Percentiles rank a stretch among this genome's conserved stretches.
Conservation (phyloP, 2,888 invertebrate genomes). For the Pristionchus maxplancki region DNA sequence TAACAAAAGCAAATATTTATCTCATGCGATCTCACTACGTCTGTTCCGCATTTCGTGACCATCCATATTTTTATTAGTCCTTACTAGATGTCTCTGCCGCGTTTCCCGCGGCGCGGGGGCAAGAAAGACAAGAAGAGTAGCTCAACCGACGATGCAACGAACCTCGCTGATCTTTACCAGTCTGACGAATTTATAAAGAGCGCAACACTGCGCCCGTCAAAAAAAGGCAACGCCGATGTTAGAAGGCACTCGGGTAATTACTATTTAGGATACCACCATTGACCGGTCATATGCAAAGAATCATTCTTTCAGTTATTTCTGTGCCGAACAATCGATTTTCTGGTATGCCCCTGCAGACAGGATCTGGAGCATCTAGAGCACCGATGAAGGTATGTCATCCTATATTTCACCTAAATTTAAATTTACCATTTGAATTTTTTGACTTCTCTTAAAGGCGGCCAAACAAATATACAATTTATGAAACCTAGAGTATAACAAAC, state of each 20-base stretch:
- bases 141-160: neutral
- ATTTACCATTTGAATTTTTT: no score
- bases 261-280: neutral
- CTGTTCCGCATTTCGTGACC: no score
- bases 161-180: neutral
- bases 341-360: neutral
- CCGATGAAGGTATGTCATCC: neutral
- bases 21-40: no score
- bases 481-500: no score
- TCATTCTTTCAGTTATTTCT: neutral
- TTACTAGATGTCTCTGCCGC: conserved; percentile 40
- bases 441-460: no score
- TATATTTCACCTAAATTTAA: no score
- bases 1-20: no score
- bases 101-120: conserved; percentile 37
- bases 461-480: no score
- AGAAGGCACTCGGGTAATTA: conserved; percentile 55
- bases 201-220: conserved; percentile 55
- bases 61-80: neutral
- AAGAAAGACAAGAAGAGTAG: conserved; percentile 20
- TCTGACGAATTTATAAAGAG: conserved; percentile 54
- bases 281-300: no score
- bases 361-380: neutral
- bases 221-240: conserved; percentile 51
- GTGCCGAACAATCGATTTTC: conserved; percentile 33